Base-by-base conservation (phyloP, 2,888 invertebrate genomes). In the Hesperia comma region DNA sequence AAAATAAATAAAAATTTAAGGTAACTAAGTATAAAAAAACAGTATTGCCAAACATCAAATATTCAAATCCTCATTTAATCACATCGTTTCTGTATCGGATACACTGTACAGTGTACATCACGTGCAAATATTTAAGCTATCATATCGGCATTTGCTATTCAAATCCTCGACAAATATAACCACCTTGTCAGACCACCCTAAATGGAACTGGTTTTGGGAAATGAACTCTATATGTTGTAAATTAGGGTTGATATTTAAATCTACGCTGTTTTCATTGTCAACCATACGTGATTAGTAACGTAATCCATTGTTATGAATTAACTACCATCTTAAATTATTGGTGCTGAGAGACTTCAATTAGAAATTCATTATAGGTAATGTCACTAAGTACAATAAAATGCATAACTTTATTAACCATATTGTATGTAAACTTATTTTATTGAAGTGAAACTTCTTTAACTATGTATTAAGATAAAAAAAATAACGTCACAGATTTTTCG, bases 131-230 rank as follows among this genome's bases (percentile, higher is more conserved):
- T 85, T 85, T 82, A 78, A 74, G 75, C 76, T 80, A 84, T 83
- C 78, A 82, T 83, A 81, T 78, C 80, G 70, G 77, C 78, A 84
- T 86, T 83, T 82, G 79, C 79, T 76, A 83, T 81, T 83, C 81
- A 83, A 84, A 85, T 82, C 79, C 77, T 77, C 57, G 57, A 66
- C 78, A 84, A 82, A 83, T 79, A 82, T 69, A 62, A 54, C 70
- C 69, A 67, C 63, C 69, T 63, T 60, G 51, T 49, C 14, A 15
- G 26, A 2, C 12, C 26, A 63, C 43, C 57, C 32, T 55, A 41
- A 3, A 6, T n/a, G 6, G 26, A 15, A 32, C 49, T 8, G 12
- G 14, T 15, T 26, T 49, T 21, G 51, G 8, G 53, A 41, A 61
- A 7, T 15, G 53, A 19, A 15, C 53, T 33, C 26, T 41, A 51